phyloP scores from a whole-genome alignment of 2,113 vertebrate species.

The Trinectes maculatus region DNA sequence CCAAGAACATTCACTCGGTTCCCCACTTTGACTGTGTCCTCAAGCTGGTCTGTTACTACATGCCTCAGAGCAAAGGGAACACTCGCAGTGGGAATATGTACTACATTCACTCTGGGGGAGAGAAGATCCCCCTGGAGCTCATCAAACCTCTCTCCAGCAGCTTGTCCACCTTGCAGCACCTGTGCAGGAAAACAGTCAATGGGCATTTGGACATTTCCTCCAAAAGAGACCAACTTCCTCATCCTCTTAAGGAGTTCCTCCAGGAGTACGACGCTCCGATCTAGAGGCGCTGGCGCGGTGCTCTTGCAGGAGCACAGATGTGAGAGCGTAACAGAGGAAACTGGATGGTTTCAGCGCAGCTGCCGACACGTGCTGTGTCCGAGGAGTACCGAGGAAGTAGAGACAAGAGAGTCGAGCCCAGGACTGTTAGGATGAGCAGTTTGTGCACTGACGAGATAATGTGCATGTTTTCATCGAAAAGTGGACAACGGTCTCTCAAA shows the following conservation, averaged over 20 bases:
- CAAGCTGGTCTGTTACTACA: slow-evolving; percentile 94
- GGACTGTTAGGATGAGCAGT: slow-evolving; percentile 27
- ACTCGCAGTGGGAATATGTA: slow-evolving; percentile 81
- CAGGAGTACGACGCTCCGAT: slow-evolving; percentile 93
- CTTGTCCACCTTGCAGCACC: slow-evolving; percentile 91
- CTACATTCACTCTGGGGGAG: slow-evolving; percentile 90
- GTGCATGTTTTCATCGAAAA: slow-evolving; percentile 20
- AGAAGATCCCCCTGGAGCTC: slow-evolving; percentile 93
- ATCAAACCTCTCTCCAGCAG: slow-evolving; percentile 88
- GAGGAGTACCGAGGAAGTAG: slow-evolving; percentile 20
- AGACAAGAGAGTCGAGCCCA: background rate
- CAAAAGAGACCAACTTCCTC: slow-evolving; percentile 89
- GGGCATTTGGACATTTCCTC: slow-evolving; percentile 89
- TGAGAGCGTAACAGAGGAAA: slow-evolving; percentile 5
- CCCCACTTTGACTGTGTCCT: slow-evolving; percentile 96
- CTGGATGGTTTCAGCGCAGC: slow-evolving; percentile 6
- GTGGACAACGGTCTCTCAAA: background rate
- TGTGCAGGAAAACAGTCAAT: slow-evolving; percentile 96
- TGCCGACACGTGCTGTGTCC: background rate
- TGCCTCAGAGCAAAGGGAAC: slow-evolving; percentile 80
- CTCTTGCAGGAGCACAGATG: slow-evolving; percentile 38
- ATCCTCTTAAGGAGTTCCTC: slow-evolving; percentile 91
- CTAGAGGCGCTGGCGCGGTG: slow-evolving; percentile 70
- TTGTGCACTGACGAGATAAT: too few species aligned
- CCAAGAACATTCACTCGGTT: slow-evolving; percentile 87